Evolutionary conservation across 2,113 vertebrate species (phyloP).

Genomic region (Neotragus pygmaeus): DNA sequence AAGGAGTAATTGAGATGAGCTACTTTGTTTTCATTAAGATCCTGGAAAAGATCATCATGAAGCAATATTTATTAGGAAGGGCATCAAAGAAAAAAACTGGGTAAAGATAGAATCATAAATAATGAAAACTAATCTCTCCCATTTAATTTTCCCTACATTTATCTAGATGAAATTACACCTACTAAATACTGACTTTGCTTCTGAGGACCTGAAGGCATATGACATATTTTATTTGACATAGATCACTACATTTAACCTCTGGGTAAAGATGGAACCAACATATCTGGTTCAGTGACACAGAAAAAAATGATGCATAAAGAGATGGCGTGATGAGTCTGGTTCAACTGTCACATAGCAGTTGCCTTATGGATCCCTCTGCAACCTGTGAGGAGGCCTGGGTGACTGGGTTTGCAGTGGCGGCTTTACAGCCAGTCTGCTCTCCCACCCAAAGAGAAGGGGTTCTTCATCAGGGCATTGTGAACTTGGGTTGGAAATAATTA

Average conservation of each 20-base stretch:
- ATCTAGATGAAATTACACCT: conserved; percentile 56
- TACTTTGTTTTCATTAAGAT: not conserved
- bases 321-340: not conserved
- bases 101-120: conserved; percentile 61
- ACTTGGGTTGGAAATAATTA: not conserved
- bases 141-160: conserved; percentile 63
- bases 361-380: conserved; percentile 4
- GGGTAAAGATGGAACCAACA: not conserved
- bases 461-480: not conserved
- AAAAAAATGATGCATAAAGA: conserved; percentile 23
- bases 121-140: conserved; percentile 59
- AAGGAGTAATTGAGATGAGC: not conserved
- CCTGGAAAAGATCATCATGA: not conserved
- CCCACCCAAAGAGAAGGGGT: not conserved
- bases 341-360: not conserved
- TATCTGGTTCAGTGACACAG: conserved; percentile 29
- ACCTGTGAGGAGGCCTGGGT: not conserved
- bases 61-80: conserved; percentile 20
- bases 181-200: conserved; percentile 66
- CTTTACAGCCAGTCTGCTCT: not conserved
- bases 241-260: conserved; percentile 59
- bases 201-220: conserved; percentile 31
- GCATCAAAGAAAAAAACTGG: not conserved
- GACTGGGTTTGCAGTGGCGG: not conserved
- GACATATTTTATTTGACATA: conserved; percentile 52